Evolutionary conservation across 1,140 invertebrate genomes (phyloP).

Genomic region (Drosophila auraria): DNA sequence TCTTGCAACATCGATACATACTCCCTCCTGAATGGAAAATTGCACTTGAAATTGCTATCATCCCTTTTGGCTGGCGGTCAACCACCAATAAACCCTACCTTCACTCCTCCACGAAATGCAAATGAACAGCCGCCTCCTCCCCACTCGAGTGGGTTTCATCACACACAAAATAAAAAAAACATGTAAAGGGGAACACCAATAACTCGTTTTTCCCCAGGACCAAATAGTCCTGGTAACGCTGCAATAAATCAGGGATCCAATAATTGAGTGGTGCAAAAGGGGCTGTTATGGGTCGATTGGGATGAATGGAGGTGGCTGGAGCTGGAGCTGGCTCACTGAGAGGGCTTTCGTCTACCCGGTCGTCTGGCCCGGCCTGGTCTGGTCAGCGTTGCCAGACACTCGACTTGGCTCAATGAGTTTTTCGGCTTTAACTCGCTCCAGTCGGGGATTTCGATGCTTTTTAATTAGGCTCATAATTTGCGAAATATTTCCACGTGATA

Average conservation of each 20-base stretch:
- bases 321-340: slow-evolving; percentile 15
- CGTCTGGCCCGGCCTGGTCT: slow-evolving; percentile 50
- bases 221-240: slow-evolving; percentile 46
- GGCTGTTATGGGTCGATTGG: slow-evolving; percentile 29
- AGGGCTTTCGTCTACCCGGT: slow-evolving; percentile 47
- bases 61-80: slow-evolving; percentile 64
- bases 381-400: slow-evolving; percentile 66
- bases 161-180: slow-evolving; percentile 23
- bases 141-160: slow-evolving; percentile 53
- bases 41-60: slow-evolving; percentile 69
- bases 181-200: slow-evolving; percentile 54
- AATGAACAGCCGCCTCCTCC: slow-evolving; percentile 65
- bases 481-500: slow-evolving; percentile 75
- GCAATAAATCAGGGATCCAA: slow-evolving; percentile 80
- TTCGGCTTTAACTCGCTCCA: slow-evolving; percentile 22
- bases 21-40: slow-evolving; percentile 40
- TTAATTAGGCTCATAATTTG: slow-evolving; percentile 82
- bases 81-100: slow-evolving; percentile 65
- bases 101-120: slow-evolving; percentile 56
- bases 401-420: slow-evolving; percentile 67
- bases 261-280: slow-evolving; percentile 73
- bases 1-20: slow-evolving; percentile 53
- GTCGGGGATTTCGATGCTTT: slow-evolving; percentile 42
- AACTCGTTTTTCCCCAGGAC: slow-evolving; percentile 64
- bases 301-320: background rate